These are phyloP conservation scores for Ips nitidus DNA, from an alignment of 1,140 invertebrate genomes.

Conservation along the genomic window DNA sequence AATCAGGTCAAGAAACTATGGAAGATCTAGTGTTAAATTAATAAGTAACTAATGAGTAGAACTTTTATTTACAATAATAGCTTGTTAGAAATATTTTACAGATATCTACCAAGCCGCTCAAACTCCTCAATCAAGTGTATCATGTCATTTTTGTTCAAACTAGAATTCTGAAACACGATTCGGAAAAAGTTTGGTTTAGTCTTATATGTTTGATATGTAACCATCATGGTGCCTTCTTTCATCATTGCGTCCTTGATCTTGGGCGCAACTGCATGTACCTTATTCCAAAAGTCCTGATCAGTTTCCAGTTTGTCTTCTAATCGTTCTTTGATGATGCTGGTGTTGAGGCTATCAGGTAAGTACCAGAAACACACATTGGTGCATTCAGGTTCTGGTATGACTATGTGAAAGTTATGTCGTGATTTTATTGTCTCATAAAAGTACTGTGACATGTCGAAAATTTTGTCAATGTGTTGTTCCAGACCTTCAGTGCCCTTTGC, in stretches of 20 bases:
- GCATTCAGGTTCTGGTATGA: conserved; percentile 81
- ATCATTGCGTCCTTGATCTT: conserved; percentile 94
- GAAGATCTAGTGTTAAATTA: too few species aligned
- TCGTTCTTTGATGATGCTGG: conserved; percentile 39
- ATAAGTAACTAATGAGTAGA: too few species aligned
- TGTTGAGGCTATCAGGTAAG: conserved; percentile 75
- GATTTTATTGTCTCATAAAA: conserved; percentile 69
- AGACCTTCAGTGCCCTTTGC: conserved; percentile 85
- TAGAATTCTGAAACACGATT: conserved; percentile 89
- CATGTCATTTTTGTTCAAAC: conserved; percentile 77
- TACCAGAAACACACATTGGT: conserved; percentile 98
- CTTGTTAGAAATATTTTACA: conserved; percentile 51
- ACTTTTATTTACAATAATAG: background rate
- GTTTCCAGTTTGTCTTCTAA: conserved; percentile 47
- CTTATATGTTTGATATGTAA: conserved; percentile 88
- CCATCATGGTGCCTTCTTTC: conserved; percentile 90
- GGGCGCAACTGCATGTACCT: conserved; percentile 82
- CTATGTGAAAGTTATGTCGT: conserved; percentile 70
- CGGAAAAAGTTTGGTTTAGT: conserved; percentile 89
- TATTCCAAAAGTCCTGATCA: conserved; percentile 65
- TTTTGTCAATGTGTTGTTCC: conserved; percentile 75
- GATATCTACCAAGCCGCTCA: conserved; percentile 73
- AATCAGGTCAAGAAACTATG: too few species aligned
- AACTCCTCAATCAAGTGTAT: conserved; percentile 85
- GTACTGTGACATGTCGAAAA: conserved; percentile 73